A percentile compares a stretch with the other conserved stretches of the same genome.
phyloP scores from a whole-genome alignment of 2,888 invertebrate species.

The Erynnis tages region DNA sequence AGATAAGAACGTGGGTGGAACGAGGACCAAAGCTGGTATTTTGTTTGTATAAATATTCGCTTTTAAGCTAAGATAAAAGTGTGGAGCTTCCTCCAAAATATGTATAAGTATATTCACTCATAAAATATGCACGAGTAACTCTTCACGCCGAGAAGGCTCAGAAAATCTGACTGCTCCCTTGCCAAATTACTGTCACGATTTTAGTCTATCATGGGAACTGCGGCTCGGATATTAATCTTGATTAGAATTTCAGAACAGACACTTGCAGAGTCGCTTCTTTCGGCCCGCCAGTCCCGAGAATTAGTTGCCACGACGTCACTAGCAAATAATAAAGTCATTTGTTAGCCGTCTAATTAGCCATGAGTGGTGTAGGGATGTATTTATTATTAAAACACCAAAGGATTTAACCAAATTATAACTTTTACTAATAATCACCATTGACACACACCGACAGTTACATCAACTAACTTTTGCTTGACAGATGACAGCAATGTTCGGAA shows the following conservation, averaged over 20 bases:
- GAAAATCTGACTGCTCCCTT: slow-evolving; percentile 23
- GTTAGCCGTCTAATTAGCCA: not conserved
- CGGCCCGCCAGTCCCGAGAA: not conserved
- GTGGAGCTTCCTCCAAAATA: slow-evolving; percentile 24
- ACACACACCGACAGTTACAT: too few relatives aligned
- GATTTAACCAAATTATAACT: too few relatives aligned
- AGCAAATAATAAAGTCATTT: not conserved
- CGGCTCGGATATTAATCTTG: slow-evolving; percentile 5
- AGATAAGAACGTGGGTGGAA: slow-evolving; percentile 2
- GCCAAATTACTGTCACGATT: slow-evolving; percentile 21
- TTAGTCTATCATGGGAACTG: slow-evolving; percentile 5
- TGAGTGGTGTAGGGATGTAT: too few relatives aligned
- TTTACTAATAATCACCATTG: too few relatives aligned
- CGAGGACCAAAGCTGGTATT: slow-evolving; percentile 10
- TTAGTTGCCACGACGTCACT: not conserved
- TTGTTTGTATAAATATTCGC: slow-evolving; percentile 18
- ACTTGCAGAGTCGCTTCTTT: not conserved
- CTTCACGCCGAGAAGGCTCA: not conserved
- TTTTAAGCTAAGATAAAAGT: slow-evolving; percentile 22
- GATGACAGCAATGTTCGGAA: too few relatives aligned
- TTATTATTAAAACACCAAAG: too few relatives aligned
- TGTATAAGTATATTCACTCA: slow-evolving; percentile 29
- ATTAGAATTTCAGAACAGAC: slow-evolving; percentile 5
- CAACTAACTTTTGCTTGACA: too few relatives aligned
- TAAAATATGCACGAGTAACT: slow-evolving; percentile 29